Evolutionary conservation across 2,113 vertebrate species (phyloP).

Genomic region (Balaeniceps rex): DNA sequence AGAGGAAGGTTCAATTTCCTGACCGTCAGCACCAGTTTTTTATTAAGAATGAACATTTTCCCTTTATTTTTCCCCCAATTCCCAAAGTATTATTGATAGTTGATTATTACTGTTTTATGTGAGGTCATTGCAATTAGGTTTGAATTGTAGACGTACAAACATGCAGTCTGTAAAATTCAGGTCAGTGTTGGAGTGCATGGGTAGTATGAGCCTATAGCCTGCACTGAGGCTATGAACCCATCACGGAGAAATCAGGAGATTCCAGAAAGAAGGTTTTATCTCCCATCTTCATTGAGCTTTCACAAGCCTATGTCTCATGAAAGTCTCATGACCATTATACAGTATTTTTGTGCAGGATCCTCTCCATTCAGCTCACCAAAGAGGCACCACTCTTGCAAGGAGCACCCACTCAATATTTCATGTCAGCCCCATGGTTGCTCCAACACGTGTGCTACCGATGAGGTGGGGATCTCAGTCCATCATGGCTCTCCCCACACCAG

Average conservation of each 20-base stretch:
- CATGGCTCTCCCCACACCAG: accelerated
- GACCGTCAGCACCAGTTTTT: neutral
- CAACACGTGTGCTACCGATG: accelerated
- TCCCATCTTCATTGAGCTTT: neutral
- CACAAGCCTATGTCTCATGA: neutral
- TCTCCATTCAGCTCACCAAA: neutral
- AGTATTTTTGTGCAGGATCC: neutral
- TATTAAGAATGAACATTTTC: neutral
- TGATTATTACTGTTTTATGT: constrained; percentile 10
- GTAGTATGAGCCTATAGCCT: neutral
- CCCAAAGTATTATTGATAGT: neutral
- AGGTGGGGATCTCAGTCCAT: neutral
- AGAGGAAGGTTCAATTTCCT: constrained; percentile 49
- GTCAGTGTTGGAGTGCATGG: neutral
- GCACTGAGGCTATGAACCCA: neutral
- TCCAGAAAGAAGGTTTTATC: neutral
- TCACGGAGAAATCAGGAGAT: neutral
- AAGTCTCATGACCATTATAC: neutral
- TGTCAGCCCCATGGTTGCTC: neutral
- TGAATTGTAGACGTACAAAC: neutral
- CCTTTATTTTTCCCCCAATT: neutral
- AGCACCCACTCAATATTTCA: neutral
- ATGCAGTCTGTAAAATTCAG: neutral
- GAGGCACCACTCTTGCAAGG: neutral
- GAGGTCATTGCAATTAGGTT: neutral